Percentiles rank a stretch among this genome's conserved stretches.
These are phyloP conservation scores for Xenopus laevis DNA, from an alignment of 2,113 vertebrate species.

Conservation along the genomic window DNA sequence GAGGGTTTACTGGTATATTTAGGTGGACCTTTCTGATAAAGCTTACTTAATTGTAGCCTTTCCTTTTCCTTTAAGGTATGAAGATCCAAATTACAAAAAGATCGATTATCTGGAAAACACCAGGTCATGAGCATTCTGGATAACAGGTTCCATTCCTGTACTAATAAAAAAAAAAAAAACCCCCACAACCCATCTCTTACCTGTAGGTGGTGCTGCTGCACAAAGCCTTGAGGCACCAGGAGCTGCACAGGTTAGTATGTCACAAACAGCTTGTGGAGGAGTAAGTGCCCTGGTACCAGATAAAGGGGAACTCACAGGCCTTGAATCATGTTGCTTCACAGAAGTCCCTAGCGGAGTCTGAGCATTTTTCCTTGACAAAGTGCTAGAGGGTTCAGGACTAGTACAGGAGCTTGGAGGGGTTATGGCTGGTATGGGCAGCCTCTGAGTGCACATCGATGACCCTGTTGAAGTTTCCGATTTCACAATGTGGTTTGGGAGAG, in stretches of 20 bases:
- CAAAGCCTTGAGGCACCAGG: conserved; percentile 64
- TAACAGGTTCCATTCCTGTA: too few species aligned
- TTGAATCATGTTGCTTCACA: conserved; percentile 60
- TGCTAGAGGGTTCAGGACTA: conserved; percentile 72
- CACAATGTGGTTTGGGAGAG: conserved; percentile 78
- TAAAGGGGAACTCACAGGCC: conserved; percentile 66
- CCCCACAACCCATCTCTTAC: conserved; percentile 50
- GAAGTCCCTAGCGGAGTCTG: conserved; percentile 68
- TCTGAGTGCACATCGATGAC: conserved; percentile 68
- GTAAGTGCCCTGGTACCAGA: conserved; percentile 66
- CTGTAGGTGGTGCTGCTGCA: conserved; percentile 74
- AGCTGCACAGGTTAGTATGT: conserved; percentile 63
- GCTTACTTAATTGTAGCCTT: too few species aligned
- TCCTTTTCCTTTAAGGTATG: too few species aligned
- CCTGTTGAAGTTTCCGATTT: conserved; percentile 76
- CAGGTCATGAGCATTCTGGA: too few species aligned
- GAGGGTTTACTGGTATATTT: too few species aligned
- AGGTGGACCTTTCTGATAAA: too few species aligned
- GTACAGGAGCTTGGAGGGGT: conserved; percentile 69
- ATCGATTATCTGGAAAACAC: too few species aligned
- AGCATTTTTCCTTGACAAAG: conserved; percentile 73
- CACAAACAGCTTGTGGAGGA: conserved; percentile 68
- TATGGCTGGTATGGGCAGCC: conserved; percentile 63
- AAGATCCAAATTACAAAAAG: too few species aligned
- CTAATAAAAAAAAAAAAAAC: too few species aligned